Base-by-base conservation (phyloP, 1,140 invertebrate genomes). In the Drosophila ercepeae region DNA sequence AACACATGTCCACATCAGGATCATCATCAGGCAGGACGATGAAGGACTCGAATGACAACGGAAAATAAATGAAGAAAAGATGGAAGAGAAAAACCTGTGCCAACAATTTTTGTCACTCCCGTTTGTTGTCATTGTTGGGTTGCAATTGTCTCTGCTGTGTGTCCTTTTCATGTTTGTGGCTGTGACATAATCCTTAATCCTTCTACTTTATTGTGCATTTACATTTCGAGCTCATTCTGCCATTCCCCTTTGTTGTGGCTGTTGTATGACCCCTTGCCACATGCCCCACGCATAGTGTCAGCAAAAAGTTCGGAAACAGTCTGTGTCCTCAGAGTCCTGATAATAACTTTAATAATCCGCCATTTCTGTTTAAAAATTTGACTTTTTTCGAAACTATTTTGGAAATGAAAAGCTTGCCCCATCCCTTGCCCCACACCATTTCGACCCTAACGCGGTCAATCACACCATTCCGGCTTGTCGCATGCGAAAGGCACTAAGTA, bases 381-480 rank as follows among this genome's bases (percentile, higher is more conserved):
- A 53, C 60, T 67, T 67, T 61, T 65, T 21, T n/a, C n/a, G n/a
- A n/a, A n/a, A n/a, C n/a, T n/a, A n/a, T n/a, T n/a, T n/a, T n/a
- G n/a, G n/a, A n/a, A n/a, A n/a, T n/a, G n/a, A n/a, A n/a, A n/a
- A n/a, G n/a, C n/a, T n/a, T n/a, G n/a, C 25, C 25, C 39, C 14
- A 1, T 5, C 25, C 39, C 14, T 1, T 5, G 36, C 29, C 4
- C 32, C n/a, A 3, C 6, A 1, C 32, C 32, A 13, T 68, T 5
- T 44, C 21, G 21, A 39, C 67, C 55, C 65, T 72, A 76, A 79
- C 63, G 58, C 79, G 79, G 79, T 84, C 79, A 84, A 84, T 84
- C 79, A 84, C 79, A 84, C 75, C 64, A 75, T 58, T 58, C 23
- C 21, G 63, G 54, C n/a, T 55, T 75, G 45, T 57, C 77, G 75